phyloP scores from a whole-genome alignment of 2,888 invertebrate genomes.

The Amiota minor region DNA sequence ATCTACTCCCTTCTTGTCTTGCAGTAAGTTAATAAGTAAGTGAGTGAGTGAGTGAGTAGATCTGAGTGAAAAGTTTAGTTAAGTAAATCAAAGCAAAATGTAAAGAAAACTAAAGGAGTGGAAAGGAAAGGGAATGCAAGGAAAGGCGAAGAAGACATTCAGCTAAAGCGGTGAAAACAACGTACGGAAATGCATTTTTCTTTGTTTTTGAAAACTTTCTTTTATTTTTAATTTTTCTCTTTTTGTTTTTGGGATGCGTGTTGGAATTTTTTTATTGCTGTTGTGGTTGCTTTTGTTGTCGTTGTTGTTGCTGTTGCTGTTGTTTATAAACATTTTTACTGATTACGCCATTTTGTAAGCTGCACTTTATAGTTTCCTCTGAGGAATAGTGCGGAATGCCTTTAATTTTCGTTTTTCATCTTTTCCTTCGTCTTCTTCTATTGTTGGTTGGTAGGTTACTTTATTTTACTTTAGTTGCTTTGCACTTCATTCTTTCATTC shows the following conservation, averaged over 20 bases:
- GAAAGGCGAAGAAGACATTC: conserved; percentile 4
- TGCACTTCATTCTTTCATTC: no score
- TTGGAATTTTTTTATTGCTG: no score
- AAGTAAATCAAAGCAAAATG: conserved; percentile 18
- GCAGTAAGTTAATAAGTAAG: no score
- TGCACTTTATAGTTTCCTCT: conserved; percentile 24
- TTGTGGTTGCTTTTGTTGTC: no score
- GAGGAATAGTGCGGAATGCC: not conserved
- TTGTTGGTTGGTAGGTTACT: no score
- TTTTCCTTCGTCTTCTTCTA: no score
- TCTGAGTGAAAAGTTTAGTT: not conserved
- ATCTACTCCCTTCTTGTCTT: no score
- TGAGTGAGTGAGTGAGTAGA: no score
- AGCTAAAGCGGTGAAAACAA: conserved; percentile 18
- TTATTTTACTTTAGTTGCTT: no score
- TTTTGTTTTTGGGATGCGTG: no score
- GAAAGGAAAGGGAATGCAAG: conserved; percentile 15
- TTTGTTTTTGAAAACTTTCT: conserved; percentile 4
- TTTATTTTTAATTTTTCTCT: not conserved
- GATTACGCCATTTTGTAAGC: not conserved
- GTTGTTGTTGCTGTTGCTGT: not conserved
- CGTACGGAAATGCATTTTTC: conserved; percentile 32
- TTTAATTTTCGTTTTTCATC: no score
- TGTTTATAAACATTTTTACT: conserved; percentile 28
- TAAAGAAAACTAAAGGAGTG: conserved; percentile 15